Evolutionary conservation across 2,113 vertebrate genomes (phyloP).

Genomic region (Scophthalmus maximus): DNA sequence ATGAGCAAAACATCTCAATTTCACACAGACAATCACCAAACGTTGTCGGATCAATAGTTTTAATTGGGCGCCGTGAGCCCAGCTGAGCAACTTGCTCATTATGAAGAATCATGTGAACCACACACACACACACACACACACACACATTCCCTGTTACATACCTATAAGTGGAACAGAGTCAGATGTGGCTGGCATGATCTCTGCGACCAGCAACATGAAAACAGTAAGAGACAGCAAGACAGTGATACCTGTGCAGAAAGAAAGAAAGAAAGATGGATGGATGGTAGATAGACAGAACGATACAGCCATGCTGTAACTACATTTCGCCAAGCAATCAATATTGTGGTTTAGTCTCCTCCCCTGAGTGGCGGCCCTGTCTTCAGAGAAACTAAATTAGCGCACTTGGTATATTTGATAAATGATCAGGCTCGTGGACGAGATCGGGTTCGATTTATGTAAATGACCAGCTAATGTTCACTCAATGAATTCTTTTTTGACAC

Average conservation of each 20-base stretch:
- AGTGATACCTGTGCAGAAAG: conserved; percentile 74
- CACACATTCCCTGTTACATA: conserved; percentile 30
- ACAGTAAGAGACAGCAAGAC: conserved; percentile 81
- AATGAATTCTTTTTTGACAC: conserved; percentile 43
- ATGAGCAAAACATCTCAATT: conserved; percentile 1
- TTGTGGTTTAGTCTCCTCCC: conserved; percentile 13
- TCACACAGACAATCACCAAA: neutral
- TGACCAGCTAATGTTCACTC: conserved; percentile 13
- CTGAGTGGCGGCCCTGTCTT: neutral
- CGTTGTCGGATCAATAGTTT: neutral
- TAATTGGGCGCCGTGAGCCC: neutral
- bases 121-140: too few species aligned
- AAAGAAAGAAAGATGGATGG: neutral
- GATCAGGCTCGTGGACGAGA: conserved; percentile 34
- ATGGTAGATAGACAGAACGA: too few species aligned
- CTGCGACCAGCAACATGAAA: conserved; percentile 81
- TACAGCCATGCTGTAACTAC: neutral
- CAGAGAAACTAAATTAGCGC: conserved; percentile 15
- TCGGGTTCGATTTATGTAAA: conserved; percentile 69
- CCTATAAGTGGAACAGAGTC: conserved; percentile 84
- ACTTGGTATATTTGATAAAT: conserved; percentile 64
- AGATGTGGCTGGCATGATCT: conserved; percentile 83
- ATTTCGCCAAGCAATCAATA: neutral
- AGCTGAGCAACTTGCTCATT: neutral
- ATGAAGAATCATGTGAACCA: neutral